Evolutionary conservation across 2,888 invertebrate species (phyloP).

Genomic region (Linnaemya vulpina): DNA sequence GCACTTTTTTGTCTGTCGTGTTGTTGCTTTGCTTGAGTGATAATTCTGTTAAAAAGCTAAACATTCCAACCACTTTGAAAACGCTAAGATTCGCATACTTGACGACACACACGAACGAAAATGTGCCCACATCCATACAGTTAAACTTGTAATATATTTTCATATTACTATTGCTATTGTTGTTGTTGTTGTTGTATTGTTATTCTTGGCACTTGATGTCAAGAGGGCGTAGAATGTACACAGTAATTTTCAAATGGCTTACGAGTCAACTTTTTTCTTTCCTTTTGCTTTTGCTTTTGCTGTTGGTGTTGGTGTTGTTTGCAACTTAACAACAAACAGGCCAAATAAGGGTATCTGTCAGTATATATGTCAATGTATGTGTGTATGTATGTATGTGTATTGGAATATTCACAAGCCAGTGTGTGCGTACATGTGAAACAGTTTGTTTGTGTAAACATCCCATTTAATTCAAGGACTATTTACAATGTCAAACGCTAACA

Average conservation of each 20-base stretch:
- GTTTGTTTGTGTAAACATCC: conserved; percentile 16
- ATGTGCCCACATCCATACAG: not conserved
- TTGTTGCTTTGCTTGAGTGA: conserved; percentile 43
- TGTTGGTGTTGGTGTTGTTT: too few species aligned
- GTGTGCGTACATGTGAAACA: not conserved
- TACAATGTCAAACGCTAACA: conserved; percentile 62
- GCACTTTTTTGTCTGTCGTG: conserved; percentile 21
- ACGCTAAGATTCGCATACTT: conserved; percentile 39
- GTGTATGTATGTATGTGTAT: not conserved
- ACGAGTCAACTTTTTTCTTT: conserved; percentile 27
- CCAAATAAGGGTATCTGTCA: conserved; percentile 1
- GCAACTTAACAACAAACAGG: not conserved
- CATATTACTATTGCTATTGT: conserved; percentile 24
- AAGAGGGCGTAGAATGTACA: conserved; percentile 64
- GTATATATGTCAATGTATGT: not conserved
- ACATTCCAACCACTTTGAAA: conserved; percentile 62
- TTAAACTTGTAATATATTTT: conserved; percentile 23
- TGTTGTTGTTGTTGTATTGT: conserved; percentile 48
- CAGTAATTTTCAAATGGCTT: conserved; percentile 57
- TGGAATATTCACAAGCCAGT: not conserved
- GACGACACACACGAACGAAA: conserved; percentile 7
- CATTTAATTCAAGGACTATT: conserved; percentile 59
- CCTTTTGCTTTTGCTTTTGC: not conserved
- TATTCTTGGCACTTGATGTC: conserved; percentile 59
- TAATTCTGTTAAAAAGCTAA: conserved; percentile 60